A percentile compares a stretch with the other conserved stretches of the same genome.
These are phyloP conservation scores for Trachelus iudaicus DNA, from an alignment of 2,888 invertebrate genomes.

Conservation along the genomic window DNA sequence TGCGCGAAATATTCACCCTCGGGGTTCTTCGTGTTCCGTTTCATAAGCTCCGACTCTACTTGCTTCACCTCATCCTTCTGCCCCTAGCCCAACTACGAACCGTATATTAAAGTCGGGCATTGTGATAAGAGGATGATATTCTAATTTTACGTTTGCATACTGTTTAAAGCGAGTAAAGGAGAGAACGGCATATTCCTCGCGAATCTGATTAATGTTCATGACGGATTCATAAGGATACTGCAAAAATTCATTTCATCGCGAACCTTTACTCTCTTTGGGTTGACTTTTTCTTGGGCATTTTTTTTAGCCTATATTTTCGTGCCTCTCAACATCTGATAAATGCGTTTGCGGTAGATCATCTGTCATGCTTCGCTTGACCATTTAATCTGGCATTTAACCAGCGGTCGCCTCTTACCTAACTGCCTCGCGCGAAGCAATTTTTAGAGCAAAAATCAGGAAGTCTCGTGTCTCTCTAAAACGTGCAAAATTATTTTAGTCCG, in stretches of 20 bases:
- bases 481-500: too few species aligned
- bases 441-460: too few species aligned
- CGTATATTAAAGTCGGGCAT: conserved; percentile 11
- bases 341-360: neutral
- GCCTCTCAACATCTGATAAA: neutral
- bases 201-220: conserved; percentile 1
- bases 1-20: conserved; percentile 5
- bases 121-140: conserved; percentile 20
- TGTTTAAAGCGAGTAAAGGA: conserved; percentile 11
- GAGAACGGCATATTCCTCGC: neutral
- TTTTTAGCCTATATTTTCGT: neutral
- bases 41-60: conserved; percentile 2
- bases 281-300: neutral
- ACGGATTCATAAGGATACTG: neutral
- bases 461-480: too few species aligned
- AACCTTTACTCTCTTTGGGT: neutral
- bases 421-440: too few species aligned
- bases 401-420: too few species aligned
- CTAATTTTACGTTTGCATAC: conserved; percentile 12
- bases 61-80: neutral
- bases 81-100: neutral
- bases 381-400: too few species aligned
- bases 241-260: neutral
- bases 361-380: neutral
- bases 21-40: neutral